Base-by-base conservation (phyloP, 2,888 invertebrate genomes). In the Limnephilus lunatus region DNA sequence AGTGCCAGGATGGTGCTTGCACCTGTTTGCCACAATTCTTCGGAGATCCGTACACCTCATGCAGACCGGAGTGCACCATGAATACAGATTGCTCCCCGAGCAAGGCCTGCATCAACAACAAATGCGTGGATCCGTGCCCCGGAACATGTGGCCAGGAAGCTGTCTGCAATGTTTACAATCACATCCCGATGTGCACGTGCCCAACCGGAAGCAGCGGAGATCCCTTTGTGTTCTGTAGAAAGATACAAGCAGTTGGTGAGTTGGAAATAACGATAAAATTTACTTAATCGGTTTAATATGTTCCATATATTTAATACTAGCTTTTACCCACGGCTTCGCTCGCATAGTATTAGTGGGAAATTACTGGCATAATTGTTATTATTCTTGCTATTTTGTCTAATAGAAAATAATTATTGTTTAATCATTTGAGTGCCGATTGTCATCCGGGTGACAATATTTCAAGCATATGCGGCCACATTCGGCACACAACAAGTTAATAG, bases 151-250 rank as follows among this genome's bases (percentile, higher is more conserved):
- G 98, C 9, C 95, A 97, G 32, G 97, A 97, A 93, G 97, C 98
- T 44, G 95, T 96, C 94, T 98, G 98, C 94, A 97, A 97, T 95
- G 98, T 98, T 86, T 96, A 97, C 92, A 97, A 97, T 94, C 98
- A 98, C 94, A 97, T 97, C 92, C 98, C 98, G 0, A 97, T 97
- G 94, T 98, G 98, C 94, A 97, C 97, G 88, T 98, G 98, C 94
- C 95, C 97, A 93, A 96, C 97, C 94, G 97, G 97, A 35, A 97
- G 96, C 93, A 97, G 97, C 93, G 98, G 98, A 48, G 97, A 98
- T 96, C 97, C 98, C 19, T 97, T 98, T 94, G 96, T 96, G 7
- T 94, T 95, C 80, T 97, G 97, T 93, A 95, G 95, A 91, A 95
- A 95, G 86, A 94, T 96, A 39, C 94, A 94, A 94, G 94, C 95